Percentiles rank a stretch among this genome's conserved stretches.
Evolutionary conservation across 1,140 invertebrate species (phyloP).

Genomic region (Tigriopus japonicus): DNA sequence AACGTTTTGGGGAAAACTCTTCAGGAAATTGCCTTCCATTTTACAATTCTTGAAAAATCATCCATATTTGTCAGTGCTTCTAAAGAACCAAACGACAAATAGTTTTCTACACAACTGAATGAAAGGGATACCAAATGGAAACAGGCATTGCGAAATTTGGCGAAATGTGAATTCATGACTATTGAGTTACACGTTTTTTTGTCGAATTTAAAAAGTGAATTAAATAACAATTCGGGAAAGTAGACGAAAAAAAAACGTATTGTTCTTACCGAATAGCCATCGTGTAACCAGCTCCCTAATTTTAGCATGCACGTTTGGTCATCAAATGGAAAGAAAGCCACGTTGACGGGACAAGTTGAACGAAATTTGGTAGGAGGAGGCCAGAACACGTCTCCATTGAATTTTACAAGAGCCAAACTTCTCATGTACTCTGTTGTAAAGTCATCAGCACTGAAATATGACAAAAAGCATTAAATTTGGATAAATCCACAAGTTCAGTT

Average conservation of each 20-base stretch:
- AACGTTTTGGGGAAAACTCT: no score
- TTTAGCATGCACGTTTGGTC: constrained; percentile 37
- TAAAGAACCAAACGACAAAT: neutral
- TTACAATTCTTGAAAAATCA: neutral
- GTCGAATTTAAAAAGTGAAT: no score
- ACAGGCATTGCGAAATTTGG: no score
- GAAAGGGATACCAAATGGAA: no score
- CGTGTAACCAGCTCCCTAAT: constrained; percentile 43
- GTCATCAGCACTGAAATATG: constrained; percentile 32
- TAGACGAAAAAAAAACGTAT: no score
- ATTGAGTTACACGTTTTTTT: no score
- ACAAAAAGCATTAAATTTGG: no score
- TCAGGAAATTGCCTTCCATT: no score
- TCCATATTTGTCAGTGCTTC: neutral
- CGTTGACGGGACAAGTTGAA: constrained; percentile 33
- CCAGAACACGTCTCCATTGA: constrained; percentile 36
- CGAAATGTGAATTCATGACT: no score
- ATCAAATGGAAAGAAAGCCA: constrained; percentile 41
- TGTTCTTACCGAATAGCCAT: constrained; percentile 33
- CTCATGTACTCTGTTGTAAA: constrained; percentile 34
- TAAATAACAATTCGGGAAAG: no score
- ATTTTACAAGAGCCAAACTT: constrained; percentile 31
- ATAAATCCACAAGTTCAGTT: no score
- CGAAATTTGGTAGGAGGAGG: constrained; percentile 35
- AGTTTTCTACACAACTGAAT: no score